A percentile compares a stretch with the other conserved stretches of the same genome.
These are phyloP conservation scores for Antheraea yamamai DNA, from an alignment of 2,888 invertebrate genomes.

Conservation along the genomic window DNA sequence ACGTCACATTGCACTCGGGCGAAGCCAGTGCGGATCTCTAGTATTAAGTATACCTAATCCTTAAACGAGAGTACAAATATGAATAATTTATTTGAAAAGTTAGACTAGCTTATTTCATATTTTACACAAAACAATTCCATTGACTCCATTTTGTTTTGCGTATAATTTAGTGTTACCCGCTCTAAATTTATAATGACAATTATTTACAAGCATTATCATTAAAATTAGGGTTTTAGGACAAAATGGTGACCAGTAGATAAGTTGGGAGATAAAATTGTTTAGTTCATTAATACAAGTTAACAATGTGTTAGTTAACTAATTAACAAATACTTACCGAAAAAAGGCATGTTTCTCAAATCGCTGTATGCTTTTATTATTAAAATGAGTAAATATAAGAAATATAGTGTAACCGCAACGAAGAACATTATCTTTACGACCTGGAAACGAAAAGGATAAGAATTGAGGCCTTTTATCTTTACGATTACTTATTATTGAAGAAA, in stretches of 20 bases:
- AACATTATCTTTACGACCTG: conserved; percentile 96
- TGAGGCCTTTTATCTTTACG: conserved; percentile 3
- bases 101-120: too few relatives aligned
- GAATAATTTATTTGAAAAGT: too few relatives aligned
- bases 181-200: background rate
- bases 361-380: conserved; percentile 95
- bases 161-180: background rate
- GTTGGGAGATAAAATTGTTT: background rate
- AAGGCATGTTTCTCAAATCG: conserved; percentile 97
- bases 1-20: too few relatives aligned
- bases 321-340: conserved; percentile 89
- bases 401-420: conserved; percentile 91
- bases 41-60: too few relatives aligned
- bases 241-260: background rate
- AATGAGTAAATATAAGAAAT: conserved; percentile 91
- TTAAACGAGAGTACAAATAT: too few relatives aligned
- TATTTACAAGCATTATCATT: background rate
- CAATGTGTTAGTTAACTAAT: background rate
- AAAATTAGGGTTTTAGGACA: too few relatives aligned
- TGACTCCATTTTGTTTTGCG: background rate
- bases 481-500: conserved; percentile 3
- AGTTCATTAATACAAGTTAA: too few relatives aligned
- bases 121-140: too few relatives aligned
- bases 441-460: conserved; percentile 27
- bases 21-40: too few relatives aligned